These are phyloP conservation scores for Clytia hemisphaerica DNA, from an alignment of 30 jellyfish, hydroid and myxozoan genomes.

Conservation along the genomic window DNA sequence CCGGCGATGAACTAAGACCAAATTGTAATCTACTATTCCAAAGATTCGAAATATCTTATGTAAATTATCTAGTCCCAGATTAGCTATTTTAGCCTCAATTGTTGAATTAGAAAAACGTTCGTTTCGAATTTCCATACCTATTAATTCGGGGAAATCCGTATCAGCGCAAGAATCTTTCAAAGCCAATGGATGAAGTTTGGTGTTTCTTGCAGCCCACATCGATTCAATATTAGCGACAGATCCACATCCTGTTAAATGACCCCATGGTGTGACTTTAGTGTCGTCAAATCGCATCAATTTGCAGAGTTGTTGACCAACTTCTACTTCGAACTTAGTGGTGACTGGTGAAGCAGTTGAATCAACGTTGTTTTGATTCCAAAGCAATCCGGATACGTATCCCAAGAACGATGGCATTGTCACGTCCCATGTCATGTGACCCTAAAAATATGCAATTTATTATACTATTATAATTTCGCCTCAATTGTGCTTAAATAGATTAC, in stretches of 20 bases:
- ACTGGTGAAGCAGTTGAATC: conserved; percentile 63
- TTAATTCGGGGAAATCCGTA: too few species aligned
- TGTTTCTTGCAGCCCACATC: conserved; percentile 58
- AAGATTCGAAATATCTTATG: too few species aligned
- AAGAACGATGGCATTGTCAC: conserved; percentile 40
- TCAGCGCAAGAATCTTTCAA: conserved; percentile 21
- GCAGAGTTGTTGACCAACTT: conserved; percentile 45
- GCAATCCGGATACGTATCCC: conserved; percentile 57
- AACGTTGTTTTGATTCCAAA: conserved; percentile 64
- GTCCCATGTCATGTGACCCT: conserved; percentile 78
- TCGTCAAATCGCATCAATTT: conserved; percentile 23
- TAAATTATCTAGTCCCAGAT: too few species aligned
- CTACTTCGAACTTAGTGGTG: conserved; percentile 30
- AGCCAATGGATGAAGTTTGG: conserved; percentile 50
- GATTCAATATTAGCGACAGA: conserved; percentile 59
- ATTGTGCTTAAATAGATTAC: too few species aligned
- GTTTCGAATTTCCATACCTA: too few species aligned
- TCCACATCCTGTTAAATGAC: conserved; percentile 60
- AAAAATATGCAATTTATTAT: not conserved
- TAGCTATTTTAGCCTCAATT: too few species aligned
- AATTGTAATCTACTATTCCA: too few species aligned
- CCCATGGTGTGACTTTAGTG: conserved; percentile 38
- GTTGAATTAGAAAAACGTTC: too few species aligned
- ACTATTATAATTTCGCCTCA: too few species aligned
- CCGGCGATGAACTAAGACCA: too few species aligned